Base-by-base conservation (phyloP, 2,113 vertebrate genomes). In the Grallaria varia region DNA sequence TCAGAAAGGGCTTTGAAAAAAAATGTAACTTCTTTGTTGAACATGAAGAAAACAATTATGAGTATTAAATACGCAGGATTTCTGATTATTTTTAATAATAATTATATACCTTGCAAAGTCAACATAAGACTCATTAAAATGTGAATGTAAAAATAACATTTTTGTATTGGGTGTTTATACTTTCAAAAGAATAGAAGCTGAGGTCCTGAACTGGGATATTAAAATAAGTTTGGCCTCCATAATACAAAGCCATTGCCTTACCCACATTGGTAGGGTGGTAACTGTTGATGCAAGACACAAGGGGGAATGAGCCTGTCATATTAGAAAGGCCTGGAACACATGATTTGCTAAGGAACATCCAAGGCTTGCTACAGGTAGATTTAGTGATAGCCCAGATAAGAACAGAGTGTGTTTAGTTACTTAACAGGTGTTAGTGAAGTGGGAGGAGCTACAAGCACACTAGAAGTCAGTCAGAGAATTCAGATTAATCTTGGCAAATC, bases 91-190 rank as follows among this genome's bases (percentile, higher is more conserved):
- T 84, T 73, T 39, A 80, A 74, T 90, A 95, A 80, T 95, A 84
- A 96, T 96, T 93, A 92, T 73, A 94, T 83, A 91, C 27, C 47
- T 18, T 86, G 83, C 31, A 95, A 95, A 96, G 86, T 93, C 91
- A 96, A 96, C 64, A 93, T 13, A 71, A 89, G 84, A 78, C 63
- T 96, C 85, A 92, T 97, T 95, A 97, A 97, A 95, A 96, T 89
- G 85, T 96, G 95, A 97, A 96, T 93, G 90, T 92, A 95, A 96
- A 94, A 95, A 94, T 92, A 95, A 93, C 40, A 87, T 78, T 96
- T 96, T 97, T 79, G 35, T 87, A 87, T 95, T 84, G 85, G 82
- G 59, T 73, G 76, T 97, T 96, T 94, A 92, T 63, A 66, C 79
- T 94, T 95, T 91, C 28, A 9, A 22, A 84, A 80, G 83, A 78